Conservation (phyloP, 2,113 vertebrate genomes). For the Centropus bengalensis region DNA sequence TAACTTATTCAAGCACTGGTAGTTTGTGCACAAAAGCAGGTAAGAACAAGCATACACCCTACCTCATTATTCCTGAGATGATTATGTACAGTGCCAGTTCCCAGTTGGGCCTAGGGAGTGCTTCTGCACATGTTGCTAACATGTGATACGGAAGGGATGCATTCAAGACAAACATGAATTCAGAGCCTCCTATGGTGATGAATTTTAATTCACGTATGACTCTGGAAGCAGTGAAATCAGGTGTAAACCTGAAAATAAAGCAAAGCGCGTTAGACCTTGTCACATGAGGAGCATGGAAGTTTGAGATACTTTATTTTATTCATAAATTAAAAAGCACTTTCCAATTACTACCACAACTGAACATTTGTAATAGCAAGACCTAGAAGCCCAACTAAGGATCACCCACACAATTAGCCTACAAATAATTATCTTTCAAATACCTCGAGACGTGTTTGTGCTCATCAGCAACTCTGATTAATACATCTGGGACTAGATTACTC, state of each 20-base stretch:
- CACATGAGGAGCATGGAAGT: neutral
- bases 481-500: neutral
- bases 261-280: neutral
- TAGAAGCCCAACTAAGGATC: neutral
- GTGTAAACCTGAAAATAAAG: conserved; percentile 90
- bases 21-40: accelerated
- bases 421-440: neutral
- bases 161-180: conserved; percentile 92
- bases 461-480: neutral
- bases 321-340: neutral
- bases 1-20: neutral
- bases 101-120: conserved; percentile 94
- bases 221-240: conserved; percentile 97
- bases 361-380: neutral
- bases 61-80: conserved; percentile 97
- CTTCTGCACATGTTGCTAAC: conserved; percentile 92
- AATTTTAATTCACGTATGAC: conserved; percentile 94
- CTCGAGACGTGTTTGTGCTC: neutral
- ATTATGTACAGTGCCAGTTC: conserved; percentile 92
- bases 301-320: neutral
- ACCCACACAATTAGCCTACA: neutral
- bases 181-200: conserved; percentile 89
- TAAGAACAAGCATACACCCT: neutral
- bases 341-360: neutral
- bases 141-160: conserved; percentile 98